Evolutionary conservation across 2,888 invertebrate genomes (phyloP), one percentile per base, ranked within the genome.

Genomic region (Folsomia manolachei): DNA sequence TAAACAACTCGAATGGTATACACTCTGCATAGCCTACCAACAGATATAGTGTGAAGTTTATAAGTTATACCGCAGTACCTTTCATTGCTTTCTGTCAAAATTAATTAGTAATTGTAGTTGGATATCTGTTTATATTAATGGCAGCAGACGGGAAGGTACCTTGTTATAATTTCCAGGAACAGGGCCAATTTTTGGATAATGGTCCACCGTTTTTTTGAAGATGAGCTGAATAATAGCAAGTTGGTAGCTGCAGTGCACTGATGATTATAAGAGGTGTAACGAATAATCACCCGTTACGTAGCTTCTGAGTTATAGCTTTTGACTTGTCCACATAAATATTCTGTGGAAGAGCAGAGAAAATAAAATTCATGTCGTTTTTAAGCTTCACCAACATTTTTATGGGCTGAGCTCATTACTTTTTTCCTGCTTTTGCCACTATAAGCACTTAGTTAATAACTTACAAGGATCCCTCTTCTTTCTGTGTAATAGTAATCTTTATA

Each of bases 231-330:
- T 56, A 56, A 51, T 51, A 18, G 51, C 51, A 51, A 56, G 56
- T 56, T 56, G 63, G 66, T 66, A 39, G 66, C 39, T 53, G 60
- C 56, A 56, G 68, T 61, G 65, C n/a, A 70, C 70, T 72, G 72
- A 75, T 75, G 70, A 75, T 68, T 64, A 72, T 63, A 51, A 67
- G 70, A 14, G 4, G 72, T 72, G 66, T 69, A 72, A 72, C 63
- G 71, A 71, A 71, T 75, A 75, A 73, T 75, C 73, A 72, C 72
- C 71, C 71, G 73, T 67, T 69, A 75, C n/a, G n/a, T n/a, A n/a
- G n/a, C n/a, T n/a, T n/a, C n/a, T n/a, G 75, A 75, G 67, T 75
- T 75, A 75, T 75, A 70, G 63, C 56, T 56, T 27, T 51, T 39
- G 69, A 72, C 72, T 65, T 72, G 72, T 64, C 68, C 69, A 64